Evolutionary conservation across 2,113 vertebrate genomes (phyloP), one percentile per base, ranked within the genome.

Genomic region (Drymodes brunneopygia): DNA sequence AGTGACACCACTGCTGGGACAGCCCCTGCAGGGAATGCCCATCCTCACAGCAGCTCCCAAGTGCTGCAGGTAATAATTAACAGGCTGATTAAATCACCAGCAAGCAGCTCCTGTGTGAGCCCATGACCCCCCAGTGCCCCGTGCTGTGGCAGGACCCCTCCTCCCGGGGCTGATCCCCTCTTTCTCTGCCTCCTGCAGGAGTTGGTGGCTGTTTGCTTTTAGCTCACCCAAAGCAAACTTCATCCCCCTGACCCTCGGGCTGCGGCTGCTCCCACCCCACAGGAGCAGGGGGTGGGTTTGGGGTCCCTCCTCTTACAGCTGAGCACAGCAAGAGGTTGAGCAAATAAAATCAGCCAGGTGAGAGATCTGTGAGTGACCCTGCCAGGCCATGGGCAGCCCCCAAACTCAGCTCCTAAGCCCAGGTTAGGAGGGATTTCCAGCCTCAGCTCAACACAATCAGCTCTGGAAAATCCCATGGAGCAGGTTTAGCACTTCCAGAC

Each of bases 51-150:
- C 56, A 74, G 82, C 50, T 40, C 40, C 25, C 19, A 2, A 80
- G 57, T 0, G 29, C 53, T 44, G 23, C 84, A 75, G 87, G 65
- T 92, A 95, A 92, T 96, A 40, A 95, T 93, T 94, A 96, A 94
- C 93, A 65, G 15, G 48, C 47, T 78, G 94, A 94, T 96, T 92
- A 78, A 95, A 94, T 88, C 69, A 81, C 53, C 74, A 10, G 10
- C 74, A 31, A 67, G 42, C 75, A 31, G 8, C 62, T 74, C 86
- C 79, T 15, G 22, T 21, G 56, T 19, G 48, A 81, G 38, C 82
- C 82, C 18, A 3, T 0, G 17, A 58, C 45, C 44, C 62, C 18
- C 17, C 6, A 5, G 73, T 40, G 71, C 54, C 50, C 67, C 0
- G 3, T 3, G 36, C 57, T 75, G 73, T 2, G 13, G 47, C 69